Percentiles rank a stretch among this genome's conserved stretches.
These are phyloP conservation scores for Myrmecobius fasciatus DNA, from an alignment of 2,113 vertebrate species.

Conservation along the genomic window DNA sequence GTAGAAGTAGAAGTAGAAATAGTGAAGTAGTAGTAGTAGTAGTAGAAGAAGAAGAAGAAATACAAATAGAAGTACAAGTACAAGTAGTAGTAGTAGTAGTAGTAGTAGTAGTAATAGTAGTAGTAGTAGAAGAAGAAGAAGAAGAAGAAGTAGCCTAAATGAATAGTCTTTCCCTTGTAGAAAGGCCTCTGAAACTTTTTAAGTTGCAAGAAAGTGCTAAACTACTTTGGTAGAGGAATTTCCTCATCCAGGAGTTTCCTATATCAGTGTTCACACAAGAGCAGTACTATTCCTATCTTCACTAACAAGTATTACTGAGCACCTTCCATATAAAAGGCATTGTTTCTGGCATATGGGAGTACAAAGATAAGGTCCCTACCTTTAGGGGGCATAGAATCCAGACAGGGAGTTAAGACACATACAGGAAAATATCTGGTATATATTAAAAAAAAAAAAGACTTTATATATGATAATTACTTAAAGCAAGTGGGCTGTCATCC, in stretches of 20 bases:
- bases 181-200: neutral
- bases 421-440: neutral
- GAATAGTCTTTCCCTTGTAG: neutral
- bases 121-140: too few species aligned
- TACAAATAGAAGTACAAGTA: too few species aligned
- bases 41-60: too few species aligned
- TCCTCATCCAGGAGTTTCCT: neutral
- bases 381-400: neutral
- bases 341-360: neutral
- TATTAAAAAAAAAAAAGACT: neutral
- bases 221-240: neutral
- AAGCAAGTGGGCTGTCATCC: neutral
- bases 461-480: neutral
- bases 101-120: too few species aligned
- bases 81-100: too few species aligned
- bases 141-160: neutral
- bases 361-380: neutral
- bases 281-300: neutral
- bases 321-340: neutral
- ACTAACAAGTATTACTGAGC: neutral
- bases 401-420: neutral
- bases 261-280: neutral
- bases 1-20: too few species aligned
- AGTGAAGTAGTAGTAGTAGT: too few species aligned
- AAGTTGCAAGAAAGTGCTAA: neutral